Conservation (phyloP, 1,140 invertebrate species). For the Nephila pilipes region DNA sequence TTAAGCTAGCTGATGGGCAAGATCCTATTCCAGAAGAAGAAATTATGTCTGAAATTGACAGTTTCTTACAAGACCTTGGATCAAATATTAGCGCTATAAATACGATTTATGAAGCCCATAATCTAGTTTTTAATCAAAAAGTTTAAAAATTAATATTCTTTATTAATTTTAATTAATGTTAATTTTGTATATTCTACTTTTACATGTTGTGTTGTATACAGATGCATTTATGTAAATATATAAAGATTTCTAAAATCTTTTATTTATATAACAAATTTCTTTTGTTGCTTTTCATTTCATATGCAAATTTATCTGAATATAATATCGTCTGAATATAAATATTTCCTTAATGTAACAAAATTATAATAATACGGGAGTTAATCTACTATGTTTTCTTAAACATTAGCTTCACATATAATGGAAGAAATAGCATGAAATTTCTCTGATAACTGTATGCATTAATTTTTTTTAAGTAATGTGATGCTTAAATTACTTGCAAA, state of each 20-base stretch:
- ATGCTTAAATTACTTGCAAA: too few relatives aligned
- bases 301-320: neutral
- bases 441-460: too few relatives aligned
- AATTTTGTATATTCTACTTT: neutral
- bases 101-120: constrained; percentile 16
- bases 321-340: too few relatives aligned
- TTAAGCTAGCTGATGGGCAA: constrained; percentile 79
- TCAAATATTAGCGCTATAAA: constrained; percentile 37
- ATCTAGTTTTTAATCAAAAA: constrained; percentile 44
- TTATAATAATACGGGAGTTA: too few relatives aligned
- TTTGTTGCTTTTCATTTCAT: neutral
- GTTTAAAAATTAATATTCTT: neutral
- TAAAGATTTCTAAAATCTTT: neutral
- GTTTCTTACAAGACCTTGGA: neutral
- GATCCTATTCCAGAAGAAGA: constrained; percentile 68
- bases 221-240: neutral
- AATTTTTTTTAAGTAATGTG: too few relatives aligned
- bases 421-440: too few relatives aligned
- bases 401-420: too few relatives aligned
- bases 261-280: neutral
- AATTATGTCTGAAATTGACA: constrained; percentile 38
- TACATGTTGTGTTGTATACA: neutral
- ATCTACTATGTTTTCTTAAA: too few relatives aligned
- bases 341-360: too few relatives aligned
- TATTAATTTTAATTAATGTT: too few relatives aligned